Percentiles rank a stretch among this genome's conserved stretches.
Conservation (phyloP, 2,797 vertebrate species). For the Masticophis lateralis region DNA sequence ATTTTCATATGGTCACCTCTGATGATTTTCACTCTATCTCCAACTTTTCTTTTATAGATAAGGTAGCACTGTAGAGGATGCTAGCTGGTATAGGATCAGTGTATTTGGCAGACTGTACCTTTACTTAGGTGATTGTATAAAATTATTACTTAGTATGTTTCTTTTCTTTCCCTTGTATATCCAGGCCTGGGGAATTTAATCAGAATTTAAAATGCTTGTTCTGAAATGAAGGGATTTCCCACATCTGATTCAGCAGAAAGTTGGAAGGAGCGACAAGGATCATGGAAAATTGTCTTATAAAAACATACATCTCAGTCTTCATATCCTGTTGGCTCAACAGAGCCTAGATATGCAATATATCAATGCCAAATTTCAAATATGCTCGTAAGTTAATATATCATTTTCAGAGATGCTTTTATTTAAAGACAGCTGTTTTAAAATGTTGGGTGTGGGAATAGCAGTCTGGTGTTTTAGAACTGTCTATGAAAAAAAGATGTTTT, state of each 20-base stretch:
- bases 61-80: background rate
- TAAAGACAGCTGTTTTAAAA: slow-evolving; percentile 29
- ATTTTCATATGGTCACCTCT: background rate
- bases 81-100: background rate
- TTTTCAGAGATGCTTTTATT: slow-evolving; percentile 26
- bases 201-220: background rate
- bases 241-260: slow-evolving; percentile 22
- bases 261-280: background rate
- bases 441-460: background rate
- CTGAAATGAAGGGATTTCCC: slow-evolving; percentile 16
- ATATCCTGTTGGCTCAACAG: background rate
- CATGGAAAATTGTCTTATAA: background rate
- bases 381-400: slow-evolving; percentile 20
- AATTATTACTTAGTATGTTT: background rate
- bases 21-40: background rate
- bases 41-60: background rate
- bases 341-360: slow-evolving; percentile 9
- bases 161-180: background rate
- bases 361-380: background rate
- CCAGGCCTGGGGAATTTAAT: background rate
- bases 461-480: background rate
- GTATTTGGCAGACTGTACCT: background rate
- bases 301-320: slow-evolving; percentile 1
- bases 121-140: background rate
- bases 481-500: background rate